phyloP scores from a whole-genome alignment of 2,797 vertebrate species.

The Varecia variegata region DNA sequence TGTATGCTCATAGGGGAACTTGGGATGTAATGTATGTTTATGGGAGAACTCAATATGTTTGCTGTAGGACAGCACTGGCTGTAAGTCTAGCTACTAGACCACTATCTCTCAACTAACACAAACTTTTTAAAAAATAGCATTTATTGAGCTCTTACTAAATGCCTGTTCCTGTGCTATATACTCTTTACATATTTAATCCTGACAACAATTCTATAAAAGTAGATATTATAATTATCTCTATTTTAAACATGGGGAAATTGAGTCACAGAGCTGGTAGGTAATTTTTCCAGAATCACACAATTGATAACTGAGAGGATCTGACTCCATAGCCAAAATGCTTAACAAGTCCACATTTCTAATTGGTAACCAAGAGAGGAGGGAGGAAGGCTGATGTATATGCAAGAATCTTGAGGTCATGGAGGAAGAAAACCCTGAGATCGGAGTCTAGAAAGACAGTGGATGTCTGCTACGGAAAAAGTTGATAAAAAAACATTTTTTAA shows the following conservation, averaged over 20 bases:
- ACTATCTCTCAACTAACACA: neutral
- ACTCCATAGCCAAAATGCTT: neutral
- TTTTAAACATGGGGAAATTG: neutral
- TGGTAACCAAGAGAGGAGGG: neutral
- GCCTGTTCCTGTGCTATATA: neutral
- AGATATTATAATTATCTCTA: neutral
- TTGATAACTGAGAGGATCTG: neutral
- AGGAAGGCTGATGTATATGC: neutral
- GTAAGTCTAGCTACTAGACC: neutral
- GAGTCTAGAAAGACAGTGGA: neutral
- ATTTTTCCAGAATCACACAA: neutral
- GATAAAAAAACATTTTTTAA: neutral
- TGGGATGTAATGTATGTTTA: neutral
- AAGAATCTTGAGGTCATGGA: neutral
- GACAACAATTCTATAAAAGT: neutral
- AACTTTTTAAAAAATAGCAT: neutral
- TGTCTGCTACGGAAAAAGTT: conserved; percentile 2
- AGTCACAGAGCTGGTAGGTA: neutral
- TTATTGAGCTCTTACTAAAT: neutral
- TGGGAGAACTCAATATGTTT: neutral
- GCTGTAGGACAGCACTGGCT: neutral
- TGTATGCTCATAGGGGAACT: neutral
- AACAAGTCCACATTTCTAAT: neutral
- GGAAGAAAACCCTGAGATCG: neutral
- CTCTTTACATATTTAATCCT: conserved; percentile 7